phyloP scores from a whole-genome alignment of 1,140 invertebrate genomes.

The Drosophila tsacasi region DNA sequence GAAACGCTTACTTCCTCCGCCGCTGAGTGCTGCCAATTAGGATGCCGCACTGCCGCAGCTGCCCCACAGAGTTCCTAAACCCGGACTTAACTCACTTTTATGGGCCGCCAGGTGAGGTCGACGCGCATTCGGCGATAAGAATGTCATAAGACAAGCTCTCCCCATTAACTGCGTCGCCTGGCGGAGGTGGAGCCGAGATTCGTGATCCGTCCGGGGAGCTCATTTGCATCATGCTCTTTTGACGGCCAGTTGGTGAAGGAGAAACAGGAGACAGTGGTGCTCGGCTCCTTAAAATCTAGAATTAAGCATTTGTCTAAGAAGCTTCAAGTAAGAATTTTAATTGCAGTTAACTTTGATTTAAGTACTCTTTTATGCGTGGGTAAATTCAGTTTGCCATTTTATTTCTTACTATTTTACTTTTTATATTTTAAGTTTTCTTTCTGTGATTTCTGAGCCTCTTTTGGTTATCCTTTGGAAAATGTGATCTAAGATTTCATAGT shows the following conservation, averaged over 20 bases:
- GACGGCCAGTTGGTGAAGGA: background rate
- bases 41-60: slow-evolving; percentile 16
- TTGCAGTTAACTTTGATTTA: background rate
- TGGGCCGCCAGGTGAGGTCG: slow-evolving; percentile 43
- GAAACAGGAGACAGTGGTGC: slow-evolving; percentile 1
- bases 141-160: slow-evolving; percentile 40
- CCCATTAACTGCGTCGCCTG: slow-evolving; percentile 30
- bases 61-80: slow-evolving; percentile 7
- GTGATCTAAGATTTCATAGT: too few species aligned
- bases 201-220: slow-evolving; percentile 10
- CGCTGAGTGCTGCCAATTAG: slow-evolving; percentile 23
- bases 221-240: slow-evolving; percentile 28
- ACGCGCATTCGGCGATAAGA: slow-evolving; percentile 50
- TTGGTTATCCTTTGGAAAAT: too few species aligned
- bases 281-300: background rate
- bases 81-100: slow-evolving; percentile 22
- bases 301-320: background rate
- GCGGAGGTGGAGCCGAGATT: slow-evolving; percentile 35
- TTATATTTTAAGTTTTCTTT: background rate
- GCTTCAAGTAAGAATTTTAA: background rate
- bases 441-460: background rate
- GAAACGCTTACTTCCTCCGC: slow-evolving; percentile 33
- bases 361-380: background rate
- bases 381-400: background rate
- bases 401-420: background rate